Percentiles rank a stretch among this genome's conserved stretches.
Evolutionary conservation across 2,113 vertebrate species (phyloP).

Genomic region (Cololabis saira): DNA sequence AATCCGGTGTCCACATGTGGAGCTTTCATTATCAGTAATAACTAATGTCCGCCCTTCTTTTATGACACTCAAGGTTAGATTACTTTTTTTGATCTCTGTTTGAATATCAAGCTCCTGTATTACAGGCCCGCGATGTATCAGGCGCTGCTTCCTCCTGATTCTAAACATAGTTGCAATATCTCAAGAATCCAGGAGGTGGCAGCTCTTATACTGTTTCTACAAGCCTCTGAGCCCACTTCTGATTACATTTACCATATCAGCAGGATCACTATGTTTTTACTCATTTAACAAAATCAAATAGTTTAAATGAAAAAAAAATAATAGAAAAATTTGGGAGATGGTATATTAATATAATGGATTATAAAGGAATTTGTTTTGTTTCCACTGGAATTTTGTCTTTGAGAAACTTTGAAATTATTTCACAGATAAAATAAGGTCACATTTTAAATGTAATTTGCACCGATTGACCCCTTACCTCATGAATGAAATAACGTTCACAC

Average conservation of each 20-base stretch:
- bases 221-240: slow-evolving; percentile 9
- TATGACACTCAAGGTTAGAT: neutral
- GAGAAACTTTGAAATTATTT: too few relatives aligned
- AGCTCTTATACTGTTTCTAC: slow-evolving; percentile 79
- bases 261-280: neutral
- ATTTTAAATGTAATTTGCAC: neutral
- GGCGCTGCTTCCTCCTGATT: slow-evolving; percentile 8
- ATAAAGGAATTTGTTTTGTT: too few relatives aligned
- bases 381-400: too few relatives aligned
- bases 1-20: neutral
- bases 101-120: neutral
- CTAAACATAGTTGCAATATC: slow-evolving; percentile 58
- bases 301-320: neutral
- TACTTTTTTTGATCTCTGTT: neutral
- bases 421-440: too few relatives aligned
- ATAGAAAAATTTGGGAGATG: too few relatives aligned
- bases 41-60: neutral
- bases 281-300: neutral
- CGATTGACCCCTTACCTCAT: neutral
- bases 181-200: slow-evolving; percentile 81
- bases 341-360: too few relatives aligned
- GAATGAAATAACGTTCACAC: slow-evolving; percentile 37
- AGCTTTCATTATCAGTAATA: neutral
- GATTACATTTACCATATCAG: neutral
- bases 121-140: neutral